These are phyloP conservation scores for Petrocephalus sullivani DNA, from an alignment of 2,797 vertebrate genomes.

Conservation along the genomic window DNA sequence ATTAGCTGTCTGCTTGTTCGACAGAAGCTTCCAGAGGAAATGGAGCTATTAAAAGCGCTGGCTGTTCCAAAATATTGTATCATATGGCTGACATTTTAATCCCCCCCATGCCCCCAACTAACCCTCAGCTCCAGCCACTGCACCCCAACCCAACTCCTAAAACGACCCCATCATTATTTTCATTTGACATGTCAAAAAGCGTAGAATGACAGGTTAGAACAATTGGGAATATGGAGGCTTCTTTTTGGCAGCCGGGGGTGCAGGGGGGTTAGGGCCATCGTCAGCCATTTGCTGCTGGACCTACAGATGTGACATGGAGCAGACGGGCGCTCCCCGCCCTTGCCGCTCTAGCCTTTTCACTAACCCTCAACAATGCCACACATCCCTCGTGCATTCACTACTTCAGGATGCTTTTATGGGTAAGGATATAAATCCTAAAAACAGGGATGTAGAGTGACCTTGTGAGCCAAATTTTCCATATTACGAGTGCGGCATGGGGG, in stretches of 20 bases:
- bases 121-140: slow-evolving; percentile 40
- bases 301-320: slow-evolving; percentile 43
- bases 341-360: neutral
- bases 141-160: slow-evolving; percentile 34
- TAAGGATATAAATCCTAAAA: neutral
- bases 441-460: neutral
- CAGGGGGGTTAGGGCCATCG: slow-evolving; percentile 51
- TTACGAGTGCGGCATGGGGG: neutral
- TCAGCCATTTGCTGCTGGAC: slow-evolving; percentile 68
- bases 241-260: slow-evolving; percentile 29
- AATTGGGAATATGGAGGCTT: slow-evolving; percentile 61
- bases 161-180: slow-evolving; percentile 61
- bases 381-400: neutral
- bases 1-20: slow-evolving; percentile 7
- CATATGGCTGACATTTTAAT: slow-evolving; percentile 54
- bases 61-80: slow-evolving; percentile 47
- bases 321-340: slow-evolving; percentile 49
- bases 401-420: neutral
- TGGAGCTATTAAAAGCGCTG: slow-evolving; percentile 38
- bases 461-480: neutral
- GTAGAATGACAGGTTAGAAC: slow-evolving; percentile 69
- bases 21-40: neutral
- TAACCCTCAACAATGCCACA: slow-evolving; percentile 16
- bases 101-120: slow-evolving; percentile 43
- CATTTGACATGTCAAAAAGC: slow-evolving; percentile 66